Base-by-base conservation (phyloP, 2,797 vertebrate species). In the Pseudochaenichthys georgianus region DNA sequence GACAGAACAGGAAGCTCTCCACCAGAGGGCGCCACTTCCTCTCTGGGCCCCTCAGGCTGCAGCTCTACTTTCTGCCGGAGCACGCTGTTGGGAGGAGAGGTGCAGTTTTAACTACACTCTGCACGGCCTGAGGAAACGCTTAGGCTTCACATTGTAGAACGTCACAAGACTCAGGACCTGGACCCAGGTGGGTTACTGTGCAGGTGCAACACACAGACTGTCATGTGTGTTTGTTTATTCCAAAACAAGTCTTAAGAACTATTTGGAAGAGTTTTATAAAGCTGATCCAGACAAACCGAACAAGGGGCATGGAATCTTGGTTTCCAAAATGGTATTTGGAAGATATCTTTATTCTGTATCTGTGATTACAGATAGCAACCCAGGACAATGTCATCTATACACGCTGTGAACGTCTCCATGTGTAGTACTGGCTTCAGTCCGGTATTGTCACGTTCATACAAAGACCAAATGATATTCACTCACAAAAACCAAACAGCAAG, bases 371-470 rank as follows among this genome's bases (percentile, higher is more conserved):
- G 73, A 90, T 81, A 88, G 91, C 86, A 88, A 83, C 80, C 91
- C 54, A 84, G 92, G 92, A 93, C 89, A 93, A 91, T 83, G 88
- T 91, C 88, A 91, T 78, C 81, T 81, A 83, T 81, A 85, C 55
- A 80, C 55, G 78, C 77, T 84, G 79, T 74, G 80, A 85, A 90
- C 77, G 78, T 52, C 83, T 90, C 80, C 41, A 23, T 87, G 86
- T 80, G 89, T 76, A 38, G 68, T 77, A 82, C 78, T 88, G 83
- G 88, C 87, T 82, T 92, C 79, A 93, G 93, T 93, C 93, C 92
- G 86, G 93, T 94, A 93, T 94, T 94, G 93, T 93, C 92, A 94
- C 92, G 92, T 93, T 94, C 92, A 89, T 92, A 93, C 92, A 94
- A 92, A 88, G 77, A 85, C 78, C 83, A 90, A 89, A 88, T 83